Conservation (phyloP, 2,113 vertebrate genomes). For the Mugil cephalus region DNA sequence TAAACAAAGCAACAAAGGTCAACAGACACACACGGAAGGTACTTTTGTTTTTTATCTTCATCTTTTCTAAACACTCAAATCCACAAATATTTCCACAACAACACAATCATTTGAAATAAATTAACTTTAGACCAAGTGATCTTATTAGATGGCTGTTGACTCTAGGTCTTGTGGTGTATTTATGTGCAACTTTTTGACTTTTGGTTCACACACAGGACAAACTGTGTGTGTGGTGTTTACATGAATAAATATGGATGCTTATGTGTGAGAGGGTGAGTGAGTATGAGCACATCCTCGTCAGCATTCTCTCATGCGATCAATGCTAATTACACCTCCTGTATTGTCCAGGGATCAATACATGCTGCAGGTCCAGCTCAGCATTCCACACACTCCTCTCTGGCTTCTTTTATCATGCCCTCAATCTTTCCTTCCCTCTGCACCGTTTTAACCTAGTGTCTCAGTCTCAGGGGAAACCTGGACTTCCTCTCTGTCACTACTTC, state of each 20-base stretch:
- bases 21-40: too few species aligned
- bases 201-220: too few species aligned
- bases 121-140: too few species aligned
- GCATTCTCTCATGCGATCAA: constrained; percentile 36
- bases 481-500: background rate
- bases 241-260: background rate
- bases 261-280: background rate
- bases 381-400: background rate
- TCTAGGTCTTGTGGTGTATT: too few species aligned
- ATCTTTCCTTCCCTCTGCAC: background rate
- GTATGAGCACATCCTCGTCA: constrained; percentile 9
- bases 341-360: constrained; percentile 39
- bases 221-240: background rate
- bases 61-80: too few species aligned
- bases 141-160: too few species aligned
- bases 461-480: constrained; percentile 13
- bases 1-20: too few species aligned
- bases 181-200: too few species aligned
- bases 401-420: background rate
- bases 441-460: constrained; percentile 26
- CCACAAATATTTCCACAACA: too few species aligned
- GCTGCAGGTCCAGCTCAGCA: background rate
- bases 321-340: constrained; percentile 54
- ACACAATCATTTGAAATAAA: too few species aligned
- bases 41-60: too few species aligned